Evolutionary conservation across 2,113 vertebrate species (phyloP).

Genomic region (Pheucticus melanocephalus): DNA sequence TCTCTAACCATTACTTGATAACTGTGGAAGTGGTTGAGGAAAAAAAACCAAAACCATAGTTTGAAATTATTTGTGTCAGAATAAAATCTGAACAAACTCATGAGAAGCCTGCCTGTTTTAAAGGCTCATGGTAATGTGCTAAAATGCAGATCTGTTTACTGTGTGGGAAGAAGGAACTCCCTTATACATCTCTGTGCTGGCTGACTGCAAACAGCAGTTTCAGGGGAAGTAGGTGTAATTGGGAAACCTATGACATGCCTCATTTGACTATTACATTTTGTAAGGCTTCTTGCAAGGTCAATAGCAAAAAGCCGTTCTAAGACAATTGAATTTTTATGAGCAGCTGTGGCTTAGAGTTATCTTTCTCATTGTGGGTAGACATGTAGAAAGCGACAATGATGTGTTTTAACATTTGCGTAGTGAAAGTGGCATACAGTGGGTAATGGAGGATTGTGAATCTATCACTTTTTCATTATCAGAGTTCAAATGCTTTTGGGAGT

Average conservation of each 20-base stretch:
- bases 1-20: background rate
- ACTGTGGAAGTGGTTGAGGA: background rate
- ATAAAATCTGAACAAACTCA: background rate
- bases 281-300: background rate
- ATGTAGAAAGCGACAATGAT: background rate
- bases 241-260: background rate
- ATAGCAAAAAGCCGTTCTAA: background rate
- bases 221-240: background rate
- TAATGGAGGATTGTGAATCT: background rate
- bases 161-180: background rate
- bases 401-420: background rate
- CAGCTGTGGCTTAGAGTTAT: background rate
- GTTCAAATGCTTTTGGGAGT: background rate
- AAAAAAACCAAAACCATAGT: background rate
- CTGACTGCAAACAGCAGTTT: background rate
- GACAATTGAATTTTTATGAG: background rate
- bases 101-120: background rate
- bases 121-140: rapidly evolving
- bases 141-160: background rate
- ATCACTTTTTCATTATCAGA: background rate
- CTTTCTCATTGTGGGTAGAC: background rate
- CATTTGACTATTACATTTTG: background rate
- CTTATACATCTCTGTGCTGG: background rate
- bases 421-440: background rate
- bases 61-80: background rate